A percentile compares a stretch with the other conserved stretches of the same genome.
Evolutionary conservation across 35 echinoderm and acorn worm species (phyloP).

Genomic region (Apostichopus californicus): DNA sequence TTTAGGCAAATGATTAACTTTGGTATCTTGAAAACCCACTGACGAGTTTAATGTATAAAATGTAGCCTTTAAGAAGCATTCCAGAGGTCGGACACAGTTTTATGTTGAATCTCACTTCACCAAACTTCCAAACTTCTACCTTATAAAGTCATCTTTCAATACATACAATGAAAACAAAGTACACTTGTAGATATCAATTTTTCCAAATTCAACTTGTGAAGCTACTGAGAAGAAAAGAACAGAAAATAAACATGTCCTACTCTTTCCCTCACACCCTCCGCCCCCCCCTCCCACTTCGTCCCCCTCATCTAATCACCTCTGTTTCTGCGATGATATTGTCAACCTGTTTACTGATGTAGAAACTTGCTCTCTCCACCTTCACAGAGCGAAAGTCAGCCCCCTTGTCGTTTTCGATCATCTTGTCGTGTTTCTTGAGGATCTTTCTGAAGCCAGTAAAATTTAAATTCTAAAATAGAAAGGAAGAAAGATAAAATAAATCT

Average conservation of each 20-base stretch:
- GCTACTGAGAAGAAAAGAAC: no score
- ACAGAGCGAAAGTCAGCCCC: constrained; percentile 72
- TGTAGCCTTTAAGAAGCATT: no score
- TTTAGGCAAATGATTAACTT: no score
- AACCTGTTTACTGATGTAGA: constrained; percentile 92
- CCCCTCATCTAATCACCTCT: constrained; percentile 68
- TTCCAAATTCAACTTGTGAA: no score
- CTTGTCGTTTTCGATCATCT: constrained; percentile 80
- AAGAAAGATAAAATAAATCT: neutral
- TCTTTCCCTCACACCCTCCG: neutral
- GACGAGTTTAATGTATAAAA: no score
- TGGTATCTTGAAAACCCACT: no score
- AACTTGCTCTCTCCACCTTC: constrained; percentile 82
- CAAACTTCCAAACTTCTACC: no score
- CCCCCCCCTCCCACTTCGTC: neutral
- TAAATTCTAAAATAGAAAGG: constrained; percentile 56
- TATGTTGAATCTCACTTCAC: no score
- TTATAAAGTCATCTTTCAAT: no score
- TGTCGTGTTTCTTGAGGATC: constrained; percentile 99
- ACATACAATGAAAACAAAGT: no score
- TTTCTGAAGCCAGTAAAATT: constrained; percentile 99
- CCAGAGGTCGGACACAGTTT: no score
- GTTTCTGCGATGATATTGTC: constrained; percentile 90
- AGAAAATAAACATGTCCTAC: neutral
- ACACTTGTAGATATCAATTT: no score